Percentiles rank a stretch among this genome's conserved stretches.
phyloP scores from a whole-genome alignment of 1,140 invertebrate genomes.

The Papilio aristodemus region DNA sequence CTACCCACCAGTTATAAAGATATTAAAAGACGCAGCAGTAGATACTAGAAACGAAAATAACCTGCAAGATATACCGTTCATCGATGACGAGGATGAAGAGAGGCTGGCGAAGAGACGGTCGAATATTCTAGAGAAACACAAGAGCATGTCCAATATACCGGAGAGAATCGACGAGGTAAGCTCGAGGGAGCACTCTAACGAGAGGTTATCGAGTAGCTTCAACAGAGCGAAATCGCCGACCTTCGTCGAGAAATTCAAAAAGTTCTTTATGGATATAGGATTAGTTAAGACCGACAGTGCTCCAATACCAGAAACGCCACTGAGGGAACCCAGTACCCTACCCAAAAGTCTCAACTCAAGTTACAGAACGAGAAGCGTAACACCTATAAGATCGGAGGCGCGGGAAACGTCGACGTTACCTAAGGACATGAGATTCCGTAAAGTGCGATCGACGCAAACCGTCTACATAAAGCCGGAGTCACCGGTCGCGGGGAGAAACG shows the following conservation, averaged over 20 bases:
- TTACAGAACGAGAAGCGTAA: slow-evolving; percentile 59
- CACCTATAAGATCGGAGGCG: slow-evolving; percentile 49
- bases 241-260: slow-evolving; percentile 74
- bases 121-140: slow-evolving; percentile 64
- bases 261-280: slow-evolving; percentile 72
- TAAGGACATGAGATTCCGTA: slow-evolving; percentile 74
- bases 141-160: slow-evolving; percentile 72
- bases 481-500: slow-evolving; percentile 44
- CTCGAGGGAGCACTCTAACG: slow-evolving; percentile 58
- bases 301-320: slow-evolving; percentile 35
- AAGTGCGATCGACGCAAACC: slow-evolving; percentile 69
- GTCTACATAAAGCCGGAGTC: slow-evolving; percentile 69
- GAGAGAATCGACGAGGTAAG: slow-evolving; percentile 66
- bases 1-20: slow-evolving; percentile 48
- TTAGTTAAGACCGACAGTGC: slow-evolving; percentile 59
- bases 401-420: slow-evolving; percentile 68
- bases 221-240: slow-evolving; percentile 72
- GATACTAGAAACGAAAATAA: slow-evolving; percentile 74
- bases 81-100: slow-evolving; percentile 71
- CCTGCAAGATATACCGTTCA: slow-evolving; percentile 73
- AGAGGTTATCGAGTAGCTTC: slow-evolving; percentile 62
- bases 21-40: slow-evolving; percentile 66
- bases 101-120: slow-evolving; percentile 49
- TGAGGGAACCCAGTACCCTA: slow-evolving; percentile 52
- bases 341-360: slow-evolving; percentile 66